Conservation (phyloP, 2,797 vertebrate species). For the Thalassophryne amazonica region DNA sequence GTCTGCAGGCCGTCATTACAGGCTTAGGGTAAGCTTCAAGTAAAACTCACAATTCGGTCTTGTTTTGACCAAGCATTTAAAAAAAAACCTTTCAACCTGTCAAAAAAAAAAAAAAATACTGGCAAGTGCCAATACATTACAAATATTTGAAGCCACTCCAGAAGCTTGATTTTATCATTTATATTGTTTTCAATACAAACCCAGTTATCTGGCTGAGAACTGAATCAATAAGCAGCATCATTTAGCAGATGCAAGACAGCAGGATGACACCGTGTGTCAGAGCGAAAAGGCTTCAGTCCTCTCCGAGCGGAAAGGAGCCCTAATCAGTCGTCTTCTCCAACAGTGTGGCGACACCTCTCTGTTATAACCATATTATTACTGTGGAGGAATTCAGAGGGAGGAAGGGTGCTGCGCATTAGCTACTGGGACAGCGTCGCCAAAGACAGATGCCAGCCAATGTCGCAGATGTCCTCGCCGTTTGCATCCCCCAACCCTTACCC, state of each 20-base stretch:
- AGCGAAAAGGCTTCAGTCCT: conserved; percentile 38
- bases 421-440: conserved; percentile 53
- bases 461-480: conserved; percentile 20
- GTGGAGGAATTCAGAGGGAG: conserved; percentile 58
- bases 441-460: conserved; percentile 71
- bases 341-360: conserved; percentile 19
- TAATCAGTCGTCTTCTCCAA: conserved; percentile 33
- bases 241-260: conserved; percentile 44
- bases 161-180: conserved; percentile 25
- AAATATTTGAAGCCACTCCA: conserved; percentile 10
- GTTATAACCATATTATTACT: conserved; percentile 42
- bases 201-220: conserved; percentile 40
- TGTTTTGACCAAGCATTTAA: conserved; percentile 17
- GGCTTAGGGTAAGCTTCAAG: conserved; percentile 47
- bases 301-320: conserved; percentile 6
- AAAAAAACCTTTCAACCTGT: conserved; percentile 20
- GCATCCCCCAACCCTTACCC: conserved; percentile 31
- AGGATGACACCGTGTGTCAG: conserved; percentile 36
- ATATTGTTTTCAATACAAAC: neutral
- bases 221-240: conserved; percentile 51
- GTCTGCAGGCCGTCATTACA: conserved; percentile 56
- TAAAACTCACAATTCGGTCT: conserved; percentile 49
- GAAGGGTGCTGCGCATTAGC: conserved; percentile 42
- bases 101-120: conserved; percentile 26
- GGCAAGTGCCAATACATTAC: conserved; percentile 21